Conservation (phyloP, 2,113 vertebrate species). For the Girardinichthys multiradiatus region DNA sequence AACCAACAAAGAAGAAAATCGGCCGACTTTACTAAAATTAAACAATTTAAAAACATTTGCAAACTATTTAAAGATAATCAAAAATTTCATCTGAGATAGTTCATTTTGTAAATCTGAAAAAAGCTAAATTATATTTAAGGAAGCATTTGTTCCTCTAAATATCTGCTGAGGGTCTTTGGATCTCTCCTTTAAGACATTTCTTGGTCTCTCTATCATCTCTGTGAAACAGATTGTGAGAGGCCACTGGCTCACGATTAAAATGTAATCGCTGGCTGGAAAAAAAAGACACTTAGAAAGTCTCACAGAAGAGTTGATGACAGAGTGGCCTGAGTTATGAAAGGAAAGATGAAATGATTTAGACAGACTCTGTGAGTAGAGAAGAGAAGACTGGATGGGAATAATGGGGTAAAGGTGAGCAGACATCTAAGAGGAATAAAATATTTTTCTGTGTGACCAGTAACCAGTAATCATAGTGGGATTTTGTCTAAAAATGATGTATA, state of each 20-base stretch:
- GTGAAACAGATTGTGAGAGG: conserved; percentile 62
- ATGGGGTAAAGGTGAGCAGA: neutral
- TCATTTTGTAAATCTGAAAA: neutral
- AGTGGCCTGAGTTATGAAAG: conserved; percentile 54
- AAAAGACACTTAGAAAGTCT: conserved; percentile 39
- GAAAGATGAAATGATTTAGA: conserved; percentile 40
- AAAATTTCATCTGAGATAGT: neutral
- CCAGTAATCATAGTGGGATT: too few relatives aligned
- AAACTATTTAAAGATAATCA: neutral
- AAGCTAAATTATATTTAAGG: neutral
- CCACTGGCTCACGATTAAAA: conserved; percentile 62
- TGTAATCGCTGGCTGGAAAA: conserved; percentile 49
- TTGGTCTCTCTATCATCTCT: conserved; percentile 48
- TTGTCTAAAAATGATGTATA: too few relatives aligned
- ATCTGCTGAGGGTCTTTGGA: conserved; percentile 39
- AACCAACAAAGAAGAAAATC: neutral
- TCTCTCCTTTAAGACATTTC: conserved; percentile 38
- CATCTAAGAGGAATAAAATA: neutral
- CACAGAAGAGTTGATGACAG: conserved; percentile 51
- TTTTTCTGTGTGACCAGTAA: too few relatives aligned
- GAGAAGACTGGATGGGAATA: neutral
- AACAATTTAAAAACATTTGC: neutral
- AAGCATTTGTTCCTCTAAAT: conserved; percentile 32
- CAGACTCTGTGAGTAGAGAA: conserved; percentile 13
- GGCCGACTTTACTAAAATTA: neutral